phyloP scores from a whole-genome alignment of 2,888 invertebrate species.

The Drosophila barbarae region DNA sequence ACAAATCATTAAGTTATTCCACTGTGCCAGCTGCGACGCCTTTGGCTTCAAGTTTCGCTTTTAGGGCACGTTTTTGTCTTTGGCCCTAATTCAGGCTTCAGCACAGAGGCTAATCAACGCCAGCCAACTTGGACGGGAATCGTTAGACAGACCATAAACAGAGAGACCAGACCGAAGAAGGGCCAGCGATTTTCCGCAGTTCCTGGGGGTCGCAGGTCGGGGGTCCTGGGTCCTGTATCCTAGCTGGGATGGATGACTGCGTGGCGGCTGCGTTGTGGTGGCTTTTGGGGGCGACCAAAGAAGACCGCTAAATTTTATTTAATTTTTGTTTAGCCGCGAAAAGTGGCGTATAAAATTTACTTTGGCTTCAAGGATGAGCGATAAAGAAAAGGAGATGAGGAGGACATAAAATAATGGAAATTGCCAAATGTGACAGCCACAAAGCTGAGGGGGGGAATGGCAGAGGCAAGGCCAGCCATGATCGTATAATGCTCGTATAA shows the following conservation, averaged over 20 bases:
- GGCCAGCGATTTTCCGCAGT: conserved; percentile 19
- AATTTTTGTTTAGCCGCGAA: conserved; percentile 75
- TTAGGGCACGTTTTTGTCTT: conserved; percentile 71
- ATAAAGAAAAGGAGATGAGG: conserved; percentile 39
- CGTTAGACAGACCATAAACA: conserved; percentile 75
- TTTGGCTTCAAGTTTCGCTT: conserved; percentile 65
- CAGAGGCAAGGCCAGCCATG: conserved; percentile 30
- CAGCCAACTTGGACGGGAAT: conserved; percentile 71
- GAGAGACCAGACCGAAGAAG: conserved; percentile 19
- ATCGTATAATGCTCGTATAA: conserved; percentile 73
- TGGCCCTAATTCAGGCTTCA: conserved; percentile 70
- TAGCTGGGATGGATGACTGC: conserved; percentile 20
- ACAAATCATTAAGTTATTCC: background rate
- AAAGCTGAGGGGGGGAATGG: conserved; percentile 53
- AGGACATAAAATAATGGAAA: conserved; percentile 74
- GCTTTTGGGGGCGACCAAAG: conserved; percentile 46
- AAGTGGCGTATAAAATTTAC: conserved; percentile 74
- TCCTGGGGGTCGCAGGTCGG: conserved; percentile 4
- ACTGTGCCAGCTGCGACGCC: conserved; percentile 40
- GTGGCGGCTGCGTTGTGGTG: conserved; percentile 15
- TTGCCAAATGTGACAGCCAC: conserved; percentile 75
- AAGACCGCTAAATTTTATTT: conserved; percentile 75
- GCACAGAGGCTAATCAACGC: conserved; percentile 74
- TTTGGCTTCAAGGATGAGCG: conserved; percentile 67
- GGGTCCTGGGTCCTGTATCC: conserved; percentile 8